Base-by-base conservation (phyloP, 2,797 vertebrate species). In the Erethizon dorsatum region DNA sequence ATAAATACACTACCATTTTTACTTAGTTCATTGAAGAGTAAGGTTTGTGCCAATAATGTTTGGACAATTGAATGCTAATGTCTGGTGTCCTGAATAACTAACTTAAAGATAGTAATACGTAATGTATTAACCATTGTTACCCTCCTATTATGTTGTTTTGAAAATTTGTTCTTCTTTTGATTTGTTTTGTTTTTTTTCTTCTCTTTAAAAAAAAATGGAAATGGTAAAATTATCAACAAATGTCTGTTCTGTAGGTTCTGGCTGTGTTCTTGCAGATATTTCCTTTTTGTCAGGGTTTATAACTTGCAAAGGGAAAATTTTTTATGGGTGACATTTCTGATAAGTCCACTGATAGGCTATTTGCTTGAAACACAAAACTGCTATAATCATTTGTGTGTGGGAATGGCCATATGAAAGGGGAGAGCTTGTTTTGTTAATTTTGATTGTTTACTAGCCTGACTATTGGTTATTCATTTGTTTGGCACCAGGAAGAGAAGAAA, bases 161-260 rank as follows among this genome's bases (percentile, higher is more conserved):
- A n/a, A n/a, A n/a, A n/a, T n/a, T n/a, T n/a, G n/a, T n/a, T n/a
- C n/a, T n/a, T n/a, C n/a, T n/a, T n/a, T n/a, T n/a, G n/a, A n/a
- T n/a, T n/a, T n/a, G n/a, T n/a, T n/a, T n/a, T n/a, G n/a, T n/a
- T n/a, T n/a, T n/a, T n/a, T n/a, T n/a, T n/a, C n/a, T n/a, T n/a
- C n/a, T n/a, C n/a, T n/a, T n/a, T n/a, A n/a, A n/a, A n/a, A n/a
- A 87, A 59, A 90, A 85, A 83, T 57, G 94, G 90, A 96, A 93
- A 78, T 1, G 5, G 71, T 69, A 52, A 95, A 91, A 94, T 80
- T 45, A 93, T 94, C 91, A 75, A 78, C 88, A 90, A 86, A 85
- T 54, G 67, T 84, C 83, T 67, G 24, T 75, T 45, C 83, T 83
- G 2, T 59, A 4, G 41, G 67, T 78, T 67, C 50, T 37, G 82